phyloP scores from a whole-genome alignment of 2,113 vertebrate species.

The Empidonax traillii region DNA sequence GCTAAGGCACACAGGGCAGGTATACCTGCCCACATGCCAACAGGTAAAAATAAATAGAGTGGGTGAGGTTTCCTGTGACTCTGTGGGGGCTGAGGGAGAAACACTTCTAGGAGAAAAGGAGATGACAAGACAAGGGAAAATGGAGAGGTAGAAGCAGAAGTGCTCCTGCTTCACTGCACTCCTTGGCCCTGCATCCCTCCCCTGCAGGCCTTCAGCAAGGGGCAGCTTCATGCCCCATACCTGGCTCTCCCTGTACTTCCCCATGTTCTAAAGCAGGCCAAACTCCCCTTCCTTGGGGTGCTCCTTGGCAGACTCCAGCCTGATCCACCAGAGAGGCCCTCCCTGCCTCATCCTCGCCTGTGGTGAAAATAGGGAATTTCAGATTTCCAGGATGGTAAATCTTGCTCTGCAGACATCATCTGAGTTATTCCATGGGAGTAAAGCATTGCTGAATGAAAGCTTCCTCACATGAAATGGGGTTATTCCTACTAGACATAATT shows the following conservation, averaged over 20 bases:
- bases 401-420: not conserved
- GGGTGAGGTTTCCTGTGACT: conserved; percentile 52
- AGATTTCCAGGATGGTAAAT: not conserved
- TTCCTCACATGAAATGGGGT: not conserved
- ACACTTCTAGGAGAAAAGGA: not conserved
- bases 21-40: conserved; percentile 55
- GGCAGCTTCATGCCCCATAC: accelerated
- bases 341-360: not conserved
- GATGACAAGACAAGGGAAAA: not conserved
- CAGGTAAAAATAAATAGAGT: conserved; percentile 50
- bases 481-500: not conserved
- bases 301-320: not conserved
- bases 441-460: not conserved
- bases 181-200: not conserved
- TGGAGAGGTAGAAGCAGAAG: not conserved
- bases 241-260: not conserved
- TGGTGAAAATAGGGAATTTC: not conserved
- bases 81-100: conserved; percentile 22
- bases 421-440: not conserved
- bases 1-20: conserved; percentile 4
- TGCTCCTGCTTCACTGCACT: not conserved
- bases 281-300: not conserved
- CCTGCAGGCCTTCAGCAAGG: not conserved
- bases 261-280: not conserved
- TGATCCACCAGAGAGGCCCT: not conserved